These are phyloP conservation scores for Chirona hameri DNA, from an alignment of 2,888 invertebrate genomes.

Conservation along the genomic window DNA sequence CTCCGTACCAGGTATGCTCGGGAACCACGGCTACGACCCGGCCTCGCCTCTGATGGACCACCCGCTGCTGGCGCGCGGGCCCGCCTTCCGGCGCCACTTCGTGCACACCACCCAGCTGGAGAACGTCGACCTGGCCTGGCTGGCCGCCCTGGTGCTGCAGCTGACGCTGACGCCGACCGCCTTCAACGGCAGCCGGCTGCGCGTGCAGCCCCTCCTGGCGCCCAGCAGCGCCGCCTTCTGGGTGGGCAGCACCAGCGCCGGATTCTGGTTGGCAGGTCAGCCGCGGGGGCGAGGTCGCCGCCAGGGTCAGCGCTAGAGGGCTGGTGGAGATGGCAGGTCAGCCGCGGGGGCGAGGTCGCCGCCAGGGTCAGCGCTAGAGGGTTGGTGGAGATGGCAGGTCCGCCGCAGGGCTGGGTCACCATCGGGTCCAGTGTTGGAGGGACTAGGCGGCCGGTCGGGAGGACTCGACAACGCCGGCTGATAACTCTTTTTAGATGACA, in stretches of 20 bases:
- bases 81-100: conserved; percentile 45
- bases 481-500: too few species aligned
- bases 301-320: too few species aligned
- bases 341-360: too few species aligned
- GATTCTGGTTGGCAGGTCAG: not conserved
- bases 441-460: too few species aligned
- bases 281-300: not conserved
- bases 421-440: not conserved
- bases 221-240: not conserved
- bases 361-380: too few species aligned
- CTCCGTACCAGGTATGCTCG: conserved; percentile 28
- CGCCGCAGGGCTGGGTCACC: not conserved
- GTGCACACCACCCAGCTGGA: conserved; percentile 43
- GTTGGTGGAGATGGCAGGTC: too few species aligned
- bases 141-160: conserved; percentile 47
- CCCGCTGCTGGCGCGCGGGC: conserved; percentile 50
- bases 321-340: too few species aligned
- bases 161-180: conserved; percentile 42
- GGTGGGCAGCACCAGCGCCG: not conserved
- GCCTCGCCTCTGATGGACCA: conserved; percentile 48
- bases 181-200: conserved; percentile 1
- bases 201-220: conserved; percentile 8
- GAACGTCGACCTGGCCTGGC: conserved; percentile 49
- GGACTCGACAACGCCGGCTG: too few species aligned
- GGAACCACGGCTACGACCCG: conserved; percentile 47